Percentiles rank a stretch among this genome's conserved stretches.
phyloP scores from a whole-genome alignment of 2,113 vertebrate genomes.

The Chlamydotis undulata region DNA sequence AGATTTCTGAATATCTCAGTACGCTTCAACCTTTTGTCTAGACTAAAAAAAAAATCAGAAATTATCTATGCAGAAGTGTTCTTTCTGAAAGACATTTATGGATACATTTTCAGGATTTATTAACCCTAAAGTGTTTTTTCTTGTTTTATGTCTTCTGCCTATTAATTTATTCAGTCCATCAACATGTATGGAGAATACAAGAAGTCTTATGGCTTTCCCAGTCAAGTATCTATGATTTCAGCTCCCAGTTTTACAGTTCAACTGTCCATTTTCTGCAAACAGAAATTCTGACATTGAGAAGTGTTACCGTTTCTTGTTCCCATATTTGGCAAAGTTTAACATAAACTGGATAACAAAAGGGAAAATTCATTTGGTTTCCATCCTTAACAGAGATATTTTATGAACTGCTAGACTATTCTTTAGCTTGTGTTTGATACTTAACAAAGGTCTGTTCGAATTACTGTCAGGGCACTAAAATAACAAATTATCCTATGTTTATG shows the following conservation, averaged over 20 bases:
- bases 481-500: fast-evolving
- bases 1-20: background rate
- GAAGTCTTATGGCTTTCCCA: background rate
- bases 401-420: background rate
- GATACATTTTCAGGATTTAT: background rate
- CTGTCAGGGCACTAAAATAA: background rate
- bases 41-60: background rate
- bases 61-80: background rate
- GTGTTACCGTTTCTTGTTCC: background rate
- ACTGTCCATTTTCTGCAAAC: background rate
- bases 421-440: background rate
- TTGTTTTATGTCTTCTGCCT: background rate
- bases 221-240: background rate
- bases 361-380: background rate
- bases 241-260: background rate
- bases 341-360: background rate
- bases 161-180: background rate
- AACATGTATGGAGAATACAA: background rate
- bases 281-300: background rate
- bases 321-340: background rate
- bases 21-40: background rate
- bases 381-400: background rate
- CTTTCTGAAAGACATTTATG: background rate
- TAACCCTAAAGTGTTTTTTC: background rate
- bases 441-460: background rate